Evolutionary conservation across 2,797 vertebrate genomes (phyloP).

Genomic region (Enteromius anoplus): DNA sequence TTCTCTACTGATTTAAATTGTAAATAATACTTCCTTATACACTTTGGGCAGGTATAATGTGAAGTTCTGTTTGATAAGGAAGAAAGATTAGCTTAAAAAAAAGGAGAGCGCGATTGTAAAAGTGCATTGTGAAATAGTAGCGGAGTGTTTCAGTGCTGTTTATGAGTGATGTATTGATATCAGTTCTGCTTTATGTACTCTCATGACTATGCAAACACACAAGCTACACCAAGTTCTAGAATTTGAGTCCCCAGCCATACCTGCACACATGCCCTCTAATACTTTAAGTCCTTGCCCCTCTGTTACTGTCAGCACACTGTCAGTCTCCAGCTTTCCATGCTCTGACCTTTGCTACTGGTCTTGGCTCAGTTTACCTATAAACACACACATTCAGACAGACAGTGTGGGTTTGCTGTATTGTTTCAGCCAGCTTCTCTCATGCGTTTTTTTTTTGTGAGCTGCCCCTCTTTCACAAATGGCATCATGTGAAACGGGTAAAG

Average conservation of each 20-base stretch:
- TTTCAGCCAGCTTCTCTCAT: conserved; percentile 30
- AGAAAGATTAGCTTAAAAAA: not conserved
- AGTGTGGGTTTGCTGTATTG: conserved; percentile 15
- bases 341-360: conserved; percentile 17
- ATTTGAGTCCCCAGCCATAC: conserved; percentile 13
- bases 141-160: conserved; percentile 17
- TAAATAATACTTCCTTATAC: not conserved
- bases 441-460: not conserved
- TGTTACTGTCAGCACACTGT: conserved; percentile 49
- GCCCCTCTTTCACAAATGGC: conserved; percentile 3
- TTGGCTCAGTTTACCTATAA: conserved; percentile 11
- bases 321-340: conserved; percentile 33
- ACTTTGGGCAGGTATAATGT: not conserved
- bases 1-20: not conserved
- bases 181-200: not conserved
- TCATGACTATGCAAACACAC: not conserved
- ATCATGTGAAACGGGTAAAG: conserved; percentile 31
- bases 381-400: conserved; percentile 9
- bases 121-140: conserved; percentile 12
- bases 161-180: conserved; percentile 45
- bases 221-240: conserved; percentile 27
- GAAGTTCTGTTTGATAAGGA: not conserved
- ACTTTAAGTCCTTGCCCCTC: conserved; percentile 40
- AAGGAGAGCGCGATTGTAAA: conserved; percentile 25
- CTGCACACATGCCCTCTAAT: conserved; percentile 48